Evolutionary conservation across 2,888 invertebrate genomes (phyloP).

Genomic region (Synanthedon myopaeformis): DNA sequence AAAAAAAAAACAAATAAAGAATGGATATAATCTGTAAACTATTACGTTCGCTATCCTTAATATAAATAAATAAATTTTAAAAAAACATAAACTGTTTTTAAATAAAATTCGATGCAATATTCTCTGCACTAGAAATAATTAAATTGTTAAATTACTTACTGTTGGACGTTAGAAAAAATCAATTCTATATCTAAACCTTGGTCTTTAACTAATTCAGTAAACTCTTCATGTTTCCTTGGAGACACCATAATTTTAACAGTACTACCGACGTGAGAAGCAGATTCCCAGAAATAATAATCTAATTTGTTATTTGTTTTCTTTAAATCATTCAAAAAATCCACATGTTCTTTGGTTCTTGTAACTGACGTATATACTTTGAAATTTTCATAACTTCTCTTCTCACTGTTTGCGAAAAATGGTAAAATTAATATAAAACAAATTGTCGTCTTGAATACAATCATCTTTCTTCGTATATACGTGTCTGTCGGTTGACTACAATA

Average conservation of each 20-base stretch:
- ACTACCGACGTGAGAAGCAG: constrained; percentile 28
- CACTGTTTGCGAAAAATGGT: neutral
- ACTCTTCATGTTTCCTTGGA: constrained; percentile 54
- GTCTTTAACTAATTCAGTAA: constrained; percentile 43
- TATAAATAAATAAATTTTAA: neutral
- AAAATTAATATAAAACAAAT: neutral
- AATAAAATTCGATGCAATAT: no score
- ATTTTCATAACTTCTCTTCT: constrained; percentile 1
- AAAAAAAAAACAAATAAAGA: no score
- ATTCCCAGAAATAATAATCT: constrained; percentile 52
- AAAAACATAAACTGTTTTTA: neutral
- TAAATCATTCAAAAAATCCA: constrained; percentile 47
- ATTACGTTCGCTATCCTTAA: no score
- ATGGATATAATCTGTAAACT: no score
- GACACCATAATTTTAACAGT: constrained; percentile 72
- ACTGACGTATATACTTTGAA: constrained; percentile 25
- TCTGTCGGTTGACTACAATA: no score
- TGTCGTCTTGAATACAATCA: no score
- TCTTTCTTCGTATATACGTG: no score
- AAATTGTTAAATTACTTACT: constrained; percentile 35
- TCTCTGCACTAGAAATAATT: neutral
- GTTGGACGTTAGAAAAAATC: constrained; percentile 72
- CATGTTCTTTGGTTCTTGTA: constrained; percentile 56
- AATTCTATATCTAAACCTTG: constrained; percentile 40
- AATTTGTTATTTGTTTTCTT: constrained; percentile 18